These are phyloP conservation scores for Synanthedon myopaeformis DNA, from an alignment of 2,888 invertebrate genomes.

Conservation along the genomic window DNA sequence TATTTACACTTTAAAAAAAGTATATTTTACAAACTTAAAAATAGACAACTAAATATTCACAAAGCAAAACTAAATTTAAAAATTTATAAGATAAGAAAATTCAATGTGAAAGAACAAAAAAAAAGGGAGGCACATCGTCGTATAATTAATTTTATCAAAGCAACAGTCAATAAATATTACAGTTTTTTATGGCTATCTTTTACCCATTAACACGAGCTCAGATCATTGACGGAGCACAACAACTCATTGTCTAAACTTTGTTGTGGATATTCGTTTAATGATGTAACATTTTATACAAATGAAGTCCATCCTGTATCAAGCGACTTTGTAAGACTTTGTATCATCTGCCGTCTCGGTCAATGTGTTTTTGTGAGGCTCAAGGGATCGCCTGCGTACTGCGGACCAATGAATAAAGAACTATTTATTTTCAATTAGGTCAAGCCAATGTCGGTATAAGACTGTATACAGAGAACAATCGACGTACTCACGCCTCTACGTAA, in stretches of 20 bases:
- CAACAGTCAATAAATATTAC: too few species aligned
- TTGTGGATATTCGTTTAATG: slow-evolving; percentile 43
- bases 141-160: too few species aligned
- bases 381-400: slow-evolving; percentile 20
- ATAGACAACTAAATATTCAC: too few species aligned
- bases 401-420: slow-evolving; percentile 48
- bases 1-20: too few species aligned
- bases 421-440: slow-evolving; percentile 69
- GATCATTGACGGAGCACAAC: slow-evolving; percentile 20
- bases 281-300: slow-evolving; percentile 31
- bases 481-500: slow-evolving; percentile 54
- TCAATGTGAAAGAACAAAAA: too few species aligned
- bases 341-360: slow-evolving; percentile 25
- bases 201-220: slow-evolving; percentile 6
- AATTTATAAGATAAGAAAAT: too few species aligned
- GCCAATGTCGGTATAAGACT: slow-evolving; percentile 49
- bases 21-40: too few species aligned
- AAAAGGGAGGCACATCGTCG: too few species aligned
- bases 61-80: too few species aligned
- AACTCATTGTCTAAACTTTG: slow-evolving; percentile 26
- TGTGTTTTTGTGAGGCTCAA: slow-evolving; percentile 44
- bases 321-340: slow-evolving; percentile 11
- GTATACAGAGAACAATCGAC: slow-evolving; percentile 59
- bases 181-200: background rate
- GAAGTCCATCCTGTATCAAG: slow-evolving; percentile 27